Base-by-base conservation (phyloP, 1,140 invertebrate genomes). In the Frieseomelitta varia region DNA sequence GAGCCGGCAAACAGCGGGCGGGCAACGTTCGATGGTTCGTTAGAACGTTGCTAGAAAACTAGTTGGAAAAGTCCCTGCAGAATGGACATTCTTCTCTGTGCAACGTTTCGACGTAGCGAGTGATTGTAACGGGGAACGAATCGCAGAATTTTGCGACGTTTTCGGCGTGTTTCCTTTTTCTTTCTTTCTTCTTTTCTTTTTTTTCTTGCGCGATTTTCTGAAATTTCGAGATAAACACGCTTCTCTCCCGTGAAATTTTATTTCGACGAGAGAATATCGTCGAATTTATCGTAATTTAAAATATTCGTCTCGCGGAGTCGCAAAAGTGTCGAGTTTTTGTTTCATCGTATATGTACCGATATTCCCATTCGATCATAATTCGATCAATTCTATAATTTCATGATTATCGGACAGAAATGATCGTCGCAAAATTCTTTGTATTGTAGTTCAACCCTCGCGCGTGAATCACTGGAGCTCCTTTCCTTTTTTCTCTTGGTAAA, bases 401-500 rank as follows among this genome's bases (percentile, higher is more conserved):
- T 61, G 10, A n/a, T n/a, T 24, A 24, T 61, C 21, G 24, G 3
- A 58, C 21, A 58, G 24, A 24, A n/a, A n/a, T n/a, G n/a, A 15
- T 8, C 1, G 15, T 24, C 24, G 74, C 34, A 14, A 76, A 76
- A 76, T 61, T 21, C 74, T 76, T 61, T 11, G 15, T 19, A 4
- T 47, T 17, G 15, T n/a, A 4, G 19, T 58, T 47, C 74, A n/a
- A 83, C 39, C 34, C 21, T 2, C n/a, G n/a, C n/a, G n/a, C 24
- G 15, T 11, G 12, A 30, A 69, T 30, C 24, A 53, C 2, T 15
- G 63, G 65, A 83, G 81, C 81, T 83, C n/a, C 81, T 58, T 67
- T 56, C 27, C 1, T 15, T 1, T n/a, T 61, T 14, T 55, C 4
- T 1, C 67, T 51, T 39, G 2, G 30, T 34, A 30, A 14, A 30